Evolutionary conservation across 2,797 vertebrate species (phyloP).

Genomic region (Rallus crepitans): DNA sequence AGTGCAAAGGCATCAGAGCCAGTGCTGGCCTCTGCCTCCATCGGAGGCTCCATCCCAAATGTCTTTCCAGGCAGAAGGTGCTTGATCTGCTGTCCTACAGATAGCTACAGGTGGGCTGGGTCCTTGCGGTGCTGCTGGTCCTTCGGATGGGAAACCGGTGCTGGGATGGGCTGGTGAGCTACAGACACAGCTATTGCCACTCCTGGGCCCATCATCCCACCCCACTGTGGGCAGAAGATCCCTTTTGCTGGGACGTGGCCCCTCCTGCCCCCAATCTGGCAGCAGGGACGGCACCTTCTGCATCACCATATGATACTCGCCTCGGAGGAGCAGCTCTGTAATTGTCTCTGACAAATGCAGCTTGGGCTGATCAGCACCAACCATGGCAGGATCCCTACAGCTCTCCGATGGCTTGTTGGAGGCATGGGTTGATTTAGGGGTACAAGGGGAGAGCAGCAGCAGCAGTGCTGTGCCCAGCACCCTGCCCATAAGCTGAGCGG

Average conservation of each 20-base stretch:
- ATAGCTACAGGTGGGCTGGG: not conserved
- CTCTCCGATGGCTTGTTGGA: rapidly evolving
- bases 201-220: not conserved
- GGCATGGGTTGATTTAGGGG: not conserved
- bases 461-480: not conserved
- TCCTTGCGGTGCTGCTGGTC: not conserved
- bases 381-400: rapidly evolving
- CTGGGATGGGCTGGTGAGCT: not conserved
- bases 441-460: not conserved
- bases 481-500: not conserved
- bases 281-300: rapidly evolving
- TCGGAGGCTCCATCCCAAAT: not conserved
- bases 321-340: not conserved
- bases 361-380: not conserved
- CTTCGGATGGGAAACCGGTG: not conserved
- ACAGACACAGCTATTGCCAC: rapidly evolving
- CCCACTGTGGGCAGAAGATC: rapidly evolving
- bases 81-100: not conserved
- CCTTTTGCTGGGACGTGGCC: not conserved
- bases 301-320: rapidly evolving
- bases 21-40: not conserved
- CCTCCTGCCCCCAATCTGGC: not conserved
- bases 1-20: not conserved
- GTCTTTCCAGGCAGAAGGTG: not conserved
- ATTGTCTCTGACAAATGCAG: not conserved